Conservation (phyloP, 2,888 invertebrate genomes). For the Drosophila kokeensis region DNA sequence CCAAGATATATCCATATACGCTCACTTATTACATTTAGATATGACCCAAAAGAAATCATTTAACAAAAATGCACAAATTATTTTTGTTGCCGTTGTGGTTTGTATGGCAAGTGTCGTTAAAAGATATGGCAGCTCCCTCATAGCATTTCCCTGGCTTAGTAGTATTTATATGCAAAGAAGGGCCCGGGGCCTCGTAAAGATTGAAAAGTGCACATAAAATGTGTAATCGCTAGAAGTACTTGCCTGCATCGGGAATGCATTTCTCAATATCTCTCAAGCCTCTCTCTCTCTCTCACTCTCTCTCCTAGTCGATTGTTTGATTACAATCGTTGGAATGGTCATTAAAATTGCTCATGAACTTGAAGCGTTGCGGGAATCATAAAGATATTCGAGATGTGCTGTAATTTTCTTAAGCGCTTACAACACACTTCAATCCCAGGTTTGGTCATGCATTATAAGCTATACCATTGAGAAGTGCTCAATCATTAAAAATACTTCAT, state of each 20-base stretch:
- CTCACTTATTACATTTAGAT: constrained; percentile 70
- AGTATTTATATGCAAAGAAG: constrained; percentile 71
- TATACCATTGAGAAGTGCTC: constrained; percentile 8
- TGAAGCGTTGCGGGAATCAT: constrained; percentile 49
- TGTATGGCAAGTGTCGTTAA: constrained; percentile 69
- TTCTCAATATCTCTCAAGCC: constrained; percentile 2
- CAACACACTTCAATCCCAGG: constrained; percentile 14
- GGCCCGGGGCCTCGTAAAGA: constrained; percentile 64
- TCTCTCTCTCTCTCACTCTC: not conserved
- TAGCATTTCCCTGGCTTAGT: not conserved
- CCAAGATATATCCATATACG: constrained; percentile 36
- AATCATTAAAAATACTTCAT: not conserved
- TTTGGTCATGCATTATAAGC: constrained; percentile 8
- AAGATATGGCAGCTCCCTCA: constrained; percentile 39
- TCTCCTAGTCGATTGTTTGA: constrained; percentile 32
- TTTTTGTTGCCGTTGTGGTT: constrained; percentile 30
- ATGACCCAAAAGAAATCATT: constrained; percentile 67
- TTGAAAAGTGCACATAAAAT: constrained; percentile 71
- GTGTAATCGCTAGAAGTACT: constrained; percentile 68
- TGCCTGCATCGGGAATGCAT: constrained; percentile 62
- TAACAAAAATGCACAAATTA: constrained; percentile 65
- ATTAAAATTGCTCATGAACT: constrained; percentile 71
- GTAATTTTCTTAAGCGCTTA: constrained; percentile 20
- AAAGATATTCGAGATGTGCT: constrained; percentile 39
- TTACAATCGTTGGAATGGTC: constrained; percentile 43